These are phyloP conservation scores for Oncopodura yosiiana DNA, from an alignment of 1,140 invertebrate species.

Conservation along the genomic window DNA sequence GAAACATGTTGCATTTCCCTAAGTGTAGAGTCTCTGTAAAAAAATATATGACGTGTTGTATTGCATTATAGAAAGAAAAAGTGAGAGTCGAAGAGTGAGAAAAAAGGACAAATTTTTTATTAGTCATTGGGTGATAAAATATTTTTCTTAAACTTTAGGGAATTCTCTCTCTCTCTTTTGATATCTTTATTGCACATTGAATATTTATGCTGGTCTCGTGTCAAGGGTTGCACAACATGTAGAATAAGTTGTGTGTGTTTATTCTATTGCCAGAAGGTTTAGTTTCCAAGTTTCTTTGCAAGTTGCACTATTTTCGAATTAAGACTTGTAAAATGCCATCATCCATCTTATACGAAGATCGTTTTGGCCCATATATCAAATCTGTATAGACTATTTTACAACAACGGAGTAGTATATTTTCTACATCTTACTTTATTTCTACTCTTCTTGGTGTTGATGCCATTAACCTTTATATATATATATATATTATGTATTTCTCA, in stretches of 20 bases:
- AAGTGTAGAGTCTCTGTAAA: too few relatives aligned
- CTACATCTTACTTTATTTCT: neutral
- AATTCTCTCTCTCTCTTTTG: neutral
- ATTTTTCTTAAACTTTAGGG: constrained; percentile 10
- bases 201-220: constrained; percentile 18
- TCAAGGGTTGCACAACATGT: neutral
- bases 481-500: neutral
- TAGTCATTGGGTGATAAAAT: constrained; percentile 28
- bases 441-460: neutral
- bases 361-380: constrained; percentile 14
- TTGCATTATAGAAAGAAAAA: constrained; percentile 12
- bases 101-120: constrained; percentile 28
- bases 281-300: constrained; percentile 3
- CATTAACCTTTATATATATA: too few relatives aligned
- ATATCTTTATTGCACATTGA: constrained; percentile 16
- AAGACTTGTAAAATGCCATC: constrained; percentile 17
- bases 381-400: constrained; percentile 1
- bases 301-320: constrained; percentile 14
- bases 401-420: neutral
- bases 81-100: too few relatives aligned
- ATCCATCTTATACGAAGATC: constrained; percentile 10
- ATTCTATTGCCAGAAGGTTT: constrained; percentile 11
- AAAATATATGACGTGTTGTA: constrained; percentile 14
- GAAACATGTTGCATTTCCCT: neutral
- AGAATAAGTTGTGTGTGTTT: neutral